Evolutionary conservation across 2,113 vertebrate genomes (phyloP).

Genomic region (Onychostruthus taczanowskii): DNA sequence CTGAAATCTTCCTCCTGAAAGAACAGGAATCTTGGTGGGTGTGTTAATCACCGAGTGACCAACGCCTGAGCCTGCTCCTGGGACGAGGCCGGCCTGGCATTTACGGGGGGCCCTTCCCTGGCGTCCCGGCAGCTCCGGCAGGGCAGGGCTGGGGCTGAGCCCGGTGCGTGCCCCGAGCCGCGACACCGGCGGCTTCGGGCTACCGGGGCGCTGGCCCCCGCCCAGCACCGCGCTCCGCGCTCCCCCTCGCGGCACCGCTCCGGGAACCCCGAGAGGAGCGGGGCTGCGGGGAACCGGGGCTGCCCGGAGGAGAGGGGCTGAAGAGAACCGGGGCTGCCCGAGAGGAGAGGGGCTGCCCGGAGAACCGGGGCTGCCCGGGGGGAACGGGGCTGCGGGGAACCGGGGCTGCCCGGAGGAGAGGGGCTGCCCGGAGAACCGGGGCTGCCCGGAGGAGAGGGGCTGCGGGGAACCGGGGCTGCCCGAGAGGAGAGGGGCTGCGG

Average conservation of each 20-base stretch:
- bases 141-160: background rate
- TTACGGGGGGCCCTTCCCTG: accelerated
- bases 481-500: background rate
- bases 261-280: background rate
- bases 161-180: no score
- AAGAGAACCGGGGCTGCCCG: no score
- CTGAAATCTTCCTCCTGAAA: background rate
- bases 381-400: no score
- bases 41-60: background rate
- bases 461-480: no score
- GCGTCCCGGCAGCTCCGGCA: background rate
- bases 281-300: background rate
- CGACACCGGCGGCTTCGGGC: background rate
- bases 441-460: no score
- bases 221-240: background rate
- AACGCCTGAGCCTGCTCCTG: background rate
- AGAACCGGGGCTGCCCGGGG: no score
- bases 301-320: no score
- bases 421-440: no score
- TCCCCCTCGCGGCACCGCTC: background rate
- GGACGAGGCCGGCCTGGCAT: background rate
- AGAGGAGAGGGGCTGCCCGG: no score
- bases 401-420: no score
- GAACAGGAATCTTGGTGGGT: background rate
- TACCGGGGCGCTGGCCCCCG: background rate